Evolutionary conservation across 35 echinoderm and acorn worm species (phyloP).

Genomic region (Heliocidaris erythrogramma): DNA sequence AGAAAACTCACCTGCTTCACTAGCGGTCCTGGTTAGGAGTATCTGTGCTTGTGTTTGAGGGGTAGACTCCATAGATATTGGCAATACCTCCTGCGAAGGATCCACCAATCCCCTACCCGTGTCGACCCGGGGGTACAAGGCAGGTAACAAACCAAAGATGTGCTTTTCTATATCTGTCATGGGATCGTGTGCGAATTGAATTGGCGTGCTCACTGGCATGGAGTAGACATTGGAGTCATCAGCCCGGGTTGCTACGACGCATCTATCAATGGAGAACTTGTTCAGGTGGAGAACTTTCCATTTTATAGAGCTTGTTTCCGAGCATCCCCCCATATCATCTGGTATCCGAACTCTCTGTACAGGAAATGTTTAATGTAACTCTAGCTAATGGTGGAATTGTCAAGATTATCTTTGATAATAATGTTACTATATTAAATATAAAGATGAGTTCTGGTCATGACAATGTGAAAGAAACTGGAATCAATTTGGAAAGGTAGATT

Average conservation of each 20-base stretch:
- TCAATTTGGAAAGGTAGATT: too few species aligned
- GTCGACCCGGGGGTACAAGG: not conserved
- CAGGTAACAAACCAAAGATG: not conserved
- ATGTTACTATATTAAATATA: too few species aligned
- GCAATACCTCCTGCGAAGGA: not conserved
- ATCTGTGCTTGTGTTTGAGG: not conserved
- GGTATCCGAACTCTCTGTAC: slow-evolving; percentile 17
- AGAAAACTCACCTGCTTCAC: not conserved
- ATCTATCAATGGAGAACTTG: slow-evolving; percentile 9
- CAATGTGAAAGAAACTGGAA: too few species aligned
- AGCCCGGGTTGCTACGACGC: not conserved
- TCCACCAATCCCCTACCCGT: not conserved
- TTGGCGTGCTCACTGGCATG: slow-evolving; percentile 1
- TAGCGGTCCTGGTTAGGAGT: not conserved
- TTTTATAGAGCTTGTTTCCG: too few species aligned
- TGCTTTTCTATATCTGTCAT: not conserved
- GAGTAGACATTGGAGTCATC: not conserved
- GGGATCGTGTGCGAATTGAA: not conserved
- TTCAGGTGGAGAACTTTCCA: not conserved
- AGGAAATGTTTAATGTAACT: too few species aligned
- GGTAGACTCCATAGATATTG: too few species aligned
- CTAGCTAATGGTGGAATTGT: not conserved
- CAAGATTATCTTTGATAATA: too few species aligned
- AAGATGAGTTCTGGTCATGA: too few species aligned
- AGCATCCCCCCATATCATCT: not conserved